Evolutionary conservation across 2,113 vertebrate species (phyloP).

Genomic region (Ornithorhynchus anatinus): DNA sequence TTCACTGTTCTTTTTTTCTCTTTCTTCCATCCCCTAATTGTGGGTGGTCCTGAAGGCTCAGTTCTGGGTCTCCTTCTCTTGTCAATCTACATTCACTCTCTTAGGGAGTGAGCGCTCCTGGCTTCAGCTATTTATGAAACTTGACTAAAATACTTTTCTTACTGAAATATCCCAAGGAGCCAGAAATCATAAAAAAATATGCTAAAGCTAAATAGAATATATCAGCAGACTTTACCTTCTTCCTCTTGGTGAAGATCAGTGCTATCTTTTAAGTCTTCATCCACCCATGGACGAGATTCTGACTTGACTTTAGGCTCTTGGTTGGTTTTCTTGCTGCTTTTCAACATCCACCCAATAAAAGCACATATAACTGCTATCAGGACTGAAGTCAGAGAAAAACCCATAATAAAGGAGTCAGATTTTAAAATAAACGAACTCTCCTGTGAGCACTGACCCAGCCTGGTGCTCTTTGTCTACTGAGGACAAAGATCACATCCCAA

Average conservation of each 20-base stretch:
- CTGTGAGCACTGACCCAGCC: too few species aligned
- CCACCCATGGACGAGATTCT: conserved; percentile 75
- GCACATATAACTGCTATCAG: conserved; percentile 81
- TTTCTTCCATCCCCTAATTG: too few species aligned
- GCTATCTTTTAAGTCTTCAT: conserved; percentile 83
- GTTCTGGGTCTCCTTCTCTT: too few species aligned
- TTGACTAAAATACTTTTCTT: too few species aligned
- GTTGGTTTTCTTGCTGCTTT: conserved; percentile 31
- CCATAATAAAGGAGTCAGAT: conserved; percentile 63
- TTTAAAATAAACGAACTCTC: accelerated
- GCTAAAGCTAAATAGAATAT: accelerated
- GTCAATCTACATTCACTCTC: too few species aligned
- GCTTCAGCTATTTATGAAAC: too few species aligned
- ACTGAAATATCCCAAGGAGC: neutral
- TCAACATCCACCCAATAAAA: conserved; percentile 75
- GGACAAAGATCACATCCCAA: too few species aligned
- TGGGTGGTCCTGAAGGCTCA: too few species aligned
- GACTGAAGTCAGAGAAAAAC: conserved; percentile 80
- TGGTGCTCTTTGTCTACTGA: too few species aligned
- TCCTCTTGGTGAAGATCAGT: conserved; percentile 66
- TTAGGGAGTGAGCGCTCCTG: too few species aligned
- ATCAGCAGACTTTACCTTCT: conserved; percentile 66
- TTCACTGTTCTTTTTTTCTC: neutral
- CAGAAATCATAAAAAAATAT: accelerated
- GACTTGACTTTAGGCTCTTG: neutral